A percentile compares a stretch with the other conserved stretches of the same genome.
phyloP scores from a whole-genome alignment of 2,113 vertebrate genomes.

The Oenanthe melanoleuca region DNA sequence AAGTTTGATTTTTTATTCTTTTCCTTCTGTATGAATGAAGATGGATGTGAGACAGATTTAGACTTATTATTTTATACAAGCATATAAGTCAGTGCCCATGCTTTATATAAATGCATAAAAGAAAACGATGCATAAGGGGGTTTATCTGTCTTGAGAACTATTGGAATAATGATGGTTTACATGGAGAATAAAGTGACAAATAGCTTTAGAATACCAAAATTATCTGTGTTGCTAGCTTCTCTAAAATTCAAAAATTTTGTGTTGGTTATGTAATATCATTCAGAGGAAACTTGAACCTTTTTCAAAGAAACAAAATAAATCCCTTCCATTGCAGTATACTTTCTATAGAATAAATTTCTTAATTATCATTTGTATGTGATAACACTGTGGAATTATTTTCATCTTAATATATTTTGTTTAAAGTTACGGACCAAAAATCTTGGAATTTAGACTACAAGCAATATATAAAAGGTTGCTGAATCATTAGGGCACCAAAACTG shows the following conservation, averaged over 20 bases:
- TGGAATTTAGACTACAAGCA: neutral
- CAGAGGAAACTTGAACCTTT: neutral
- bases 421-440: neutral
- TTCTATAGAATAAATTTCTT: neutral
- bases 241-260: neutral
- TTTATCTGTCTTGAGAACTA: neutral
- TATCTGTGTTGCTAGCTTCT: neutral
- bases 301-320: neutral
- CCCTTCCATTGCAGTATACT: neutral
- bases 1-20: neutral
- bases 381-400: neutral
- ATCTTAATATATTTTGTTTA: neutral
- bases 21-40: neutral
- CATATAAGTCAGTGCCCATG: neutral
- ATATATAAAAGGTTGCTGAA: neutral
- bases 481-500: neutral
- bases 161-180: neutral
- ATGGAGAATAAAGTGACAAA: neutral
- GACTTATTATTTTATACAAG: neutral
- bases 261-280: neutral
- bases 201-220: neutral
- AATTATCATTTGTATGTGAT: neutral
- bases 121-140: neutral
- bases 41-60: neutral
- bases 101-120: neutral